phyloP scores from a whole-genome alignment of 2,888 invertebrate genomes.

The Cantharis flavilabris region DNA sequence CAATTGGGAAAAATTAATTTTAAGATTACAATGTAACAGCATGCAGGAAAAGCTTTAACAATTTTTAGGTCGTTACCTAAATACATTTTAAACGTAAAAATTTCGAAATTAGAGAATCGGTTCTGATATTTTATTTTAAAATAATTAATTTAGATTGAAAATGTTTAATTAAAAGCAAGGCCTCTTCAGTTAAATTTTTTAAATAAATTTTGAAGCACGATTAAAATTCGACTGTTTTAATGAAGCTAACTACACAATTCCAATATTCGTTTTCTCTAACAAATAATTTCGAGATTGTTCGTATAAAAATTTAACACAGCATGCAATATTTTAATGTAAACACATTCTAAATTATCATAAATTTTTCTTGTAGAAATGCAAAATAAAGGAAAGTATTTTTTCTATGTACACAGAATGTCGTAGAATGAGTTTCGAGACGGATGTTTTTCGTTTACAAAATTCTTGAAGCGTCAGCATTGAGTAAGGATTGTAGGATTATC shows the following conservation, averaged over 20 bases:
- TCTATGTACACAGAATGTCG: slow-evolving; percentile 2
- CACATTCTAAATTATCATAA: not conserved
- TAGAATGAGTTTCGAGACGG: not conserved
- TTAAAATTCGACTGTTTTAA: not conserved
- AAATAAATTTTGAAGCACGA: not conserved
- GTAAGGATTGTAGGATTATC: slow-evolving; percentile 14
- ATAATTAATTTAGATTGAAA: not conserved
- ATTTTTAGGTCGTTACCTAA: not conserved
- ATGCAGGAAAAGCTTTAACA: not conserved
- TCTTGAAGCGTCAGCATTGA: slow-evolving; percentile 16
- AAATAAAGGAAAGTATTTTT: not conserved
- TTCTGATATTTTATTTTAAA: not conserved
- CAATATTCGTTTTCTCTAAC: not conserved
- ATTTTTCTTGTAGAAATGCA: not conserved
- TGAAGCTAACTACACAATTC: not conserved
- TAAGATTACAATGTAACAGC: not conserved
- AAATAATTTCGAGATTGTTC: not conserved
- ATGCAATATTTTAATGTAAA: not conserved
- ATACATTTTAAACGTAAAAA: not conserved
- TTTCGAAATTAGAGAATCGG: not conserved
- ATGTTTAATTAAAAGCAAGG: not conserved
- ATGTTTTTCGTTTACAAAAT: slow-evolving; percentile 6
- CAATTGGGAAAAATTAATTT: not conserved
- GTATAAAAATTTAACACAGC: not conserved
- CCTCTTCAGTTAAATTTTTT: not conserved